Base-by-base conservation (phyloP, 2,888 invertebrate species). In the Heterodera filipjevi region DNA sequence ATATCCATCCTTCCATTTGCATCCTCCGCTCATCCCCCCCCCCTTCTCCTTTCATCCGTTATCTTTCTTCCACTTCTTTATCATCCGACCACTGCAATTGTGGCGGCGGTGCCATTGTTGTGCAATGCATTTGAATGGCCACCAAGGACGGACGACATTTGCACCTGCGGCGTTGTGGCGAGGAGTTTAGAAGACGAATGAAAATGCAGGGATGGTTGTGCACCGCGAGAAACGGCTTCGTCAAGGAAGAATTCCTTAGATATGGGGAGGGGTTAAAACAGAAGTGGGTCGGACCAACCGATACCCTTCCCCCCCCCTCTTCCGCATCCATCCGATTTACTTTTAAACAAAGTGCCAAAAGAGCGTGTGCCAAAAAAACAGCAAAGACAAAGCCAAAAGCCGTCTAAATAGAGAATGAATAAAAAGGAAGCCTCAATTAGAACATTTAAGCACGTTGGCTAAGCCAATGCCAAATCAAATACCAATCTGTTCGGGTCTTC, bases 331-430 rank as follows among this genome's bases (percentile, higher is more conserved):
- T 22, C 27, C 3, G 27, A n/a, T 22, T 59, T 75, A 91, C 91
- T 93, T 95, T 94, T 89, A 96, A 95, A 19, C 95, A 95, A 44
- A 93, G 92, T 1, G 95, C 95, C 44, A 96, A 90, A 30, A 94
- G 89, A 74, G 95, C 92, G 90, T 96, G 96, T 82, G 94, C 93
- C 30, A 92, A 91, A 73, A 94, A 89, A 72, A 96, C 93, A 39
- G 92, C 92, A 71, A 92, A 91, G 79, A 93, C 91, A 30, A 93
- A 91, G 77, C 93, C 90, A 71, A 93, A 89, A 66, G 93, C 93
- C 85, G 93, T 91, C 90, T 92, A 91, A 35, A 82, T 68, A 35
- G 35, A 16, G 39, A 72, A 39, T 30, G n/a, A 70, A 39, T 22
- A 6, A n/a, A 70, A 44, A 44, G 8, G 44, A 5, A 5, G 12